A percentile compares a stretch with the other conserved stretches of the same genome.
Evolutionary conservation across 2,797 vertebrate species (phyloP).

Genomic region (Morelia viridis): DNA sequence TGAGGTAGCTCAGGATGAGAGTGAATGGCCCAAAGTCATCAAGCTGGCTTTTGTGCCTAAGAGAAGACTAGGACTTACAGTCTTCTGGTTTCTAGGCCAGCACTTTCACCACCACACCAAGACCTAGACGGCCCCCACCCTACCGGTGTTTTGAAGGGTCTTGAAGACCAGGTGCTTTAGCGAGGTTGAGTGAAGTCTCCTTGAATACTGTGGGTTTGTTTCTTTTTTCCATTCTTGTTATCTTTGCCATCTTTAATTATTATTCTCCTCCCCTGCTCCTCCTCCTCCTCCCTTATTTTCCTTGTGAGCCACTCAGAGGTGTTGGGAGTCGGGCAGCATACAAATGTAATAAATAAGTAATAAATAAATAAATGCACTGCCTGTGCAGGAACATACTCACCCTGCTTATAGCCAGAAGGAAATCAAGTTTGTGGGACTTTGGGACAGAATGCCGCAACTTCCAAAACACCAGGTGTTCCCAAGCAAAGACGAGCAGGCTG

Average conservation of each 20-base stretch:
- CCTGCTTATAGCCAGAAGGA: conserved; percentile 93
- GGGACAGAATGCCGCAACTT: conserved; percentile 88
- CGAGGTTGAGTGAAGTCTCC: not conserved
- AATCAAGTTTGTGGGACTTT: conserved; percentile 86
- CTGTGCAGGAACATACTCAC: conserved; percentile 69
- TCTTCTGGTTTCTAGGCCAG: not conserved
- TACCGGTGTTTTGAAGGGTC: not conserved
- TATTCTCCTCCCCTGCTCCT: no score
- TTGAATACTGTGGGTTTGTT: not conserved
- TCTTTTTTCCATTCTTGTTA: not conserved
- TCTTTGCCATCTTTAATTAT: not conserved
- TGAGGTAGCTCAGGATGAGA: not conserved
- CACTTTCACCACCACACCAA: not conserved
- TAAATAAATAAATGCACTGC: not conserved
- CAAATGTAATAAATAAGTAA: not conserved
- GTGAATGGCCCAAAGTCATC: not conserved
- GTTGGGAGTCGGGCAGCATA: not conserved
- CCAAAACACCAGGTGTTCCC: conserved; percentile 98
- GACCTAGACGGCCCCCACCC: not conserved
- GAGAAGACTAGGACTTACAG: not conserved
- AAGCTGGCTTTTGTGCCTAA: not conserved
- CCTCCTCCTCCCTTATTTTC: no score
- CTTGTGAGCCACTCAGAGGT: not conserved
- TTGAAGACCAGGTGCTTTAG: not conserved
- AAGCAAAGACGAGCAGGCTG: conserved; percentile 94